A percentile compares a stretch with the other conserved stretches of the same genome.
Evolutionary conservation across 1,140 invertebrate genomes (phyloP).

Genomic region (Caenorhabditis brenneri): DNA sequence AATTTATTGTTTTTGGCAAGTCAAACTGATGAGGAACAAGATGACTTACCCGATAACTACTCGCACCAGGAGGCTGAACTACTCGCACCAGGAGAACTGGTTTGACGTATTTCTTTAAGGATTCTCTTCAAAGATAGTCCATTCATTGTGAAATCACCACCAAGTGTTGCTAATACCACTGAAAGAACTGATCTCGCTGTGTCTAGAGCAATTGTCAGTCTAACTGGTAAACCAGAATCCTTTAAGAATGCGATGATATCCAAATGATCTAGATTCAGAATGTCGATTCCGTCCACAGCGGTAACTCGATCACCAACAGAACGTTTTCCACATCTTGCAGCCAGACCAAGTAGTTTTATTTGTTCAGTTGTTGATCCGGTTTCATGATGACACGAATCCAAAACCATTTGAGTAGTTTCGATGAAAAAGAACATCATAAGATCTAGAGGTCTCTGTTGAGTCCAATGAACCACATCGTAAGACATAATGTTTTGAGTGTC

Average conservation of each 20-base stretch:
- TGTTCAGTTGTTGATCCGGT: conserved; percentile 90
- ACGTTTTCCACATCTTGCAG: conserved; percentile 85
- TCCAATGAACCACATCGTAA: conserved; percentile 68
- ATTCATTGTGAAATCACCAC: conserved; percentile 33
- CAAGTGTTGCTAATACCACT: conserved; percentile 3
- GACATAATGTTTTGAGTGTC: conserved; percentile 29
- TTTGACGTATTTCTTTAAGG: too few relatives aligned
- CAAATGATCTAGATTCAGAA: conserved; percentile 88
- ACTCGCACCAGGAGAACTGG: too few relatives aligned
- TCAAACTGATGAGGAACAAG: too few relatives aligned
- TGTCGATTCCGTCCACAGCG: conserved; percentile 90
- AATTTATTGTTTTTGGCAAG: too few relatives aligned
- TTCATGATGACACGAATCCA: conserved; percentile 94
- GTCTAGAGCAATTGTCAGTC: conserved; percentile 64
- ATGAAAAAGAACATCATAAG: conserved; percentile 85
- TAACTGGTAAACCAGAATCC: conserved; percentile 61
- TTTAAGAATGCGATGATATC: conserved; percentile 75
- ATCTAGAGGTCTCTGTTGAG: neutral
- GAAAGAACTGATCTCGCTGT: conserved; percentile 13
- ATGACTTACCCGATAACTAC: too few relatives aligned
- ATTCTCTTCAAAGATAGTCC: too few relatives aligned
- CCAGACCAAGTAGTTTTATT: conserved; percentile 91
- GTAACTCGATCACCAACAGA: conserved; percentile 93
- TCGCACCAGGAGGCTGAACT: too few relatives aligned
- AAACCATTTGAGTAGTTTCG: conserved; percentile 93